phyloP scores from a whole-genome alignment of 1,140 invertebrate genomes.

The Parapsyche elsis region DNA sequence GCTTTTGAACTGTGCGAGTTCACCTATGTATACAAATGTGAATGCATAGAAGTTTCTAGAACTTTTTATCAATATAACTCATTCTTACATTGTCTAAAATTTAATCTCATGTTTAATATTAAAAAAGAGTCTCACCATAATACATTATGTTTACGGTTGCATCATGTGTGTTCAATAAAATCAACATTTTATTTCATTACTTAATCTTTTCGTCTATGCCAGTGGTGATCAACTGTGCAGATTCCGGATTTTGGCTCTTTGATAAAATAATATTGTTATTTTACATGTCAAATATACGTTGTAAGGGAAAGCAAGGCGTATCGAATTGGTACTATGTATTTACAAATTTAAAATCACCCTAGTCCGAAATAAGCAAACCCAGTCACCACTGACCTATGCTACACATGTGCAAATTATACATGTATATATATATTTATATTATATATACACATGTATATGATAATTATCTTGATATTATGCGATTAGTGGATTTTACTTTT shows the following conservation, averaged over 20 bases:
- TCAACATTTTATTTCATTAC: not conserved
- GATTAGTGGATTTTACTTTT: conserved; percentile 25
- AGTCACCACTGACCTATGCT: no score
- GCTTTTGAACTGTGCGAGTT: conserved; percentile 2
- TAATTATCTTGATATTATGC: conserved; percentile 15
- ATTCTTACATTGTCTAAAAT: no score
- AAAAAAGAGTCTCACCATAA: no score
- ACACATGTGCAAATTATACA: not conserved
- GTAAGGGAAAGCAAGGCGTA: no score
- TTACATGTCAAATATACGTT: no score
- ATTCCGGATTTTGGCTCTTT: not conserved
- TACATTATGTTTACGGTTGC: not conserved
- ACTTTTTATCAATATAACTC: no score
- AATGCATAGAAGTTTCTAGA: no score
- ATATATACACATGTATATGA: not conserved
- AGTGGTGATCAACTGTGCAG: not conserved
- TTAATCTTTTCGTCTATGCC: conserved; percentile 3
- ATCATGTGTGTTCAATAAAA: conserved; percentile 25
- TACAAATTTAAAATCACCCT: no score
- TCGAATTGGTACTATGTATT: no score
- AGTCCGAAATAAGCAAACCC: no score
- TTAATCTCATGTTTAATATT: no score
- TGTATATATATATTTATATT: not conserved
- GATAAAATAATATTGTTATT: no score
- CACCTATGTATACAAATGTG: not conserved